Evolutionary conservation across 2,888 invertebrate genomes (phyloP).

Genomic region (Petrolisthes manimaculis): DNA sequence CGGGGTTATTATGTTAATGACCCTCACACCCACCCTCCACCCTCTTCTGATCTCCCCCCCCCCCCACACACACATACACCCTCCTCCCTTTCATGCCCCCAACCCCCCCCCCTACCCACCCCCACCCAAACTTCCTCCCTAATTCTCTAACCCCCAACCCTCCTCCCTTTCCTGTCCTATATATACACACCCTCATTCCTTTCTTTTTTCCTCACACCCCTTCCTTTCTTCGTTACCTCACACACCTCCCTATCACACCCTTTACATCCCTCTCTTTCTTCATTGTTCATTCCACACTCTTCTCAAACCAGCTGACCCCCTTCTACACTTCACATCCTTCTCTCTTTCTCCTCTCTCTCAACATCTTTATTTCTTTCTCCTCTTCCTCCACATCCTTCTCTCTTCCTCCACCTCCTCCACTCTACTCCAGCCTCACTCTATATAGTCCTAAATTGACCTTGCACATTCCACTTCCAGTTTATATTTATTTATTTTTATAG

Average conservation of each 20-base stretch:
- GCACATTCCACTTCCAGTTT: too few species aligned
- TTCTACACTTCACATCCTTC: neutral
- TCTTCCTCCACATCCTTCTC: neutral
- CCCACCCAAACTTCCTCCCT: constrained; percentile 72
- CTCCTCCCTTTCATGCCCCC: too few species aligned
- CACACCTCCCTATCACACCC: neutral
- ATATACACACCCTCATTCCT: neutral
- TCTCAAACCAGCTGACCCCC: constrained; percentile 84
- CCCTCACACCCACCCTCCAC: too few species aligned
- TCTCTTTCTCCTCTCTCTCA: neutral
- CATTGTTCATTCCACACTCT: constrained; percentile 72
- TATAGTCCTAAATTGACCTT: too few species aligned
- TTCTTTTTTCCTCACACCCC: constrained; percentile 70
- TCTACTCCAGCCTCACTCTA: neutral
- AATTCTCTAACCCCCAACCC: constrained; percentile 66
- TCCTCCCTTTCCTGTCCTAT: constrained; percentile 61
- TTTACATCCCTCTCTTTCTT: constrained; percentile 67
- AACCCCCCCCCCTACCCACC: constrained; percentile 69
- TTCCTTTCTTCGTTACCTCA: constrained; percentile 74
- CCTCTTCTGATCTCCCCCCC: too few species aligned
- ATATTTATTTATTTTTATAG: too few species aligned
- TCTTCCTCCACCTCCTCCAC: neutral
- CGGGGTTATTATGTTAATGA: too few species aligned
- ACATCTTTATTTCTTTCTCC: neutral
- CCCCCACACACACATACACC: too few species aligned